Evolutionary conservation across 2,113 vertebrate genomes (phyloP).

Genomic region (Lophochroa leadbeateri): DNA sequence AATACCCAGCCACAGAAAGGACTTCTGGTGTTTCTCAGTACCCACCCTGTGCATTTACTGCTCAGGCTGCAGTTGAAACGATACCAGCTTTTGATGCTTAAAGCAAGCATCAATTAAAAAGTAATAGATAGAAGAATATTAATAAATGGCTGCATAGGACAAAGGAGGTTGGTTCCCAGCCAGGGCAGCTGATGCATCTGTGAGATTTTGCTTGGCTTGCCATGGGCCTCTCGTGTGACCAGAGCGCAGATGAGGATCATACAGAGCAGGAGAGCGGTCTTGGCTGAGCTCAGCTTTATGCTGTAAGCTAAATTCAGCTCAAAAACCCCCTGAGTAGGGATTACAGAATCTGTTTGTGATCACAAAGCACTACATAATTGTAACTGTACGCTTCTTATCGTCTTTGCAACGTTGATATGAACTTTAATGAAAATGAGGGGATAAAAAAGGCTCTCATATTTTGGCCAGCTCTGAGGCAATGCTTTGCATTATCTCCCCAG

Average conservation of each 20-base stretch:
- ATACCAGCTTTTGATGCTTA: neutral
- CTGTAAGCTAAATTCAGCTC: constrained; percentile 41
- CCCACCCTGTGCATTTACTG: neutral
- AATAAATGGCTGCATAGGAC: neutral
- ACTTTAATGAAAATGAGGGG: constrained; percentile 28
- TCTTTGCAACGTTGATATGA: constrained; percentile 40
- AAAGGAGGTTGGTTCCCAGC: constrained; percentile 19
- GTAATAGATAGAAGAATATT: neutral
- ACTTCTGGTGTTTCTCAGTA: neutral
- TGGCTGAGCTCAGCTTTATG: constrained; percentile 18
- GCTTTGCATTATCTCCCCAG: constrained; percentile 38
- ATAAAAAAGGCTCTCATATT: neutral
- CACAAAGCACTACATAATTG: constrained; percentile 33
- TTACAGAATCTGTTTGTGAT: constrained; percentile 54
- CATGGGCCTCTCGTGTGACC: neutral
- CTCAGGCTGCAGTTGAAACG: neutral
- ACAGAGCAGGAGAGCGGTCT: neutral
- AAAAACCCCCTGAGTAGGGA: constrained; percentile 37
- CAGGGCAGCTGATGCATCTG: constrained; percentile 24
- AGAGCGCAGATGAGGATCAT: neutral
- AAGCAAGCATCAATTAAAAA: neutral
- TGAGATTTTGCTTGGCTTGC: constrained; percentile 4
- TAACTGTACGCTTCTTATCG: constrained; percentile 59
- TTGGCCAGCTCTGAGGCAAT: constrained; percentile 31
- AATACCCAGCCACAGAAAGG: neutral